These are phyloP conservation scores for Acanthurus lineatus DNA, from an alignment of 2,797 vertebrate genomes.

Conservation along the genomic window DNA sequence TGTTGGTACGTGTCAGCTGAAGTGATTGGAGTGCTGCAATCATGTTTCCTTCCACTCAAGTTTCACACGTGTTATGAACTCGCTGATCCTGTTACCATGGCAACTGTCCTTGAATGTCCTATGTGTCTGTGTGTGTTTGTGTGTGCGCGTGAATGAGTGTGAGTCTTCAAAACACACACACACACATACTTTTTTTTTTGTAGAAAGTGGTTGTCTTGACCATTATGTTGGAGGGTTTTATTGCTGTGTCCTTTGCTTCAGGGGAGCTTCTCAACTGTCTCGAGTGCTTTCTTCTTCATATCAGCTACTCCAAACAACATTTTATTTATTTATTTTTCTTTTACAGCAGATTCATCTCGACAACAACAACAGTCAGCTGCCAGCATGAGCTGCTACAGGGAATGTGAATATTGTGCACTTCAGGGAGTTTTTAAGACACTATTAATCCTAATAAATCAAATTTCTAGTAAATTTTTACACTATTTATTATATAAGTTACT, in stretches of 20 bases:
- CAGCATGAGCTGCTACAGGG: neutral
- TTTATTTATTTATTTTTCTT: neutral
- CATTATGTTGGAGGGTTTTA: conserved; percentile 44
- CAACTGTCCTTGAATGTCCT: conserved; percentile 67
- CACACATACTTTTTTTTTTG: neutral
- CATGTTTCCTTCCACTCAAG: conserved; percentile 50
- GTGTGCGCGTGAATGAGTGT: conserved; percentile 22
- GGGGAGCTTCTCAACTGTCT: conserved; percentile 38
- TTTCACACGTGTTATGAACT: conserved; percentile 54
- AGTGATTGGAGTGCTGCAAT: conserved; percentile 57
- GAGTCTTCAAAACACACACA: conserved; percentile 34
- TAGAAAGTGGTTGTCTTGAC: conserved; percentile 32
- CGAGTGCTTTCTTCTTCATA: conserved; percentile 16
- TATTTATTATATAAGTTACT: too few relatives aligned
- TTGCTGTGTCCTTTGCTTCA: conserved; percentile 25
- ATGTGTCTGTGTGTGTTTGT: conserved; percentile 13
- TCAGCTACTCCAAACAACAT: neutral
- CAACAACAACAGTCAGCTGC: neutral
- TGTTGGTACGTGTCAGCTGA: neutral
- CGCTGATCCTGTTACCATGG: conserved; percentile 70
- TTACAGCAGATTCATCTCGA: neutral
- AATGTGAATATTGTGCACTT: neutral
- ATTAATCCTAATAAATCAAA: too few relatives aligned
- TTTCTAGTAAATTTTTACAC: too few relatives aligned
- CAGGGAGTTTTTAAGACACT: too few relatives aligned